Conservation (phyloP, 2,888 invertebrate species). For the Monoplex corrugatus region DNA sequence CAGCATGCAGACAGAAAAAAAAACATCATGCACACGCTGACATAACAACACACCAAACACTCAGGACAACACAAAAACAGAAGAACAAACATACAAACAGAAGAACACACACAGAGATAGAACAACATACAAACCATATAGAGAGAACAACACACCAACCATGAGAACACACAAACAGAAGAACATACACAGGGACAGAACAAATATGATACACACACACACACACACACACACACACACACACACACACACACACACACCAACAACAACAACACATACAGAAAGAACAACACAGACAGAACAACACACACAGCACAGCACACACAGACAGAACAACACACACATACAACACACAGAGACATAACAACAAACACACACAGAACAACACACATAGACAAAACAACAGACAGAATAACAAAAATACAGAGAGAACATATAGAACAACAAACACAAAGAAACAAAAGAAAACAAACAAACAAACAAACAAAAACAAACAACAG, state of each 20-base stretch:
- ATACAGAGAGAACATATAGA: neutral
- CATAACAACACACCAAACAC: too few species aligned
- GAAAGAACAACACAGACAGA: neutral
- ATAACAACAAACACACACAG: neutral
- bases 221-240: neutral
- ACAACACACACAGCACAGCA: neutral
- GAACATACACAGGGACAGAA: neutral
- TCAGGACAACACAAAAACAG: neutral
- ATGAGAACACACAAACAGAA: neutral
- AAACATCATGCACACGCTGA: too few species aligned
- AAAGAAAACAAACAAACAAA: neutral
- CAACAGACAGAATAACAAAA: neutral
- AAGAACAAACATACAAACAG: neutral
- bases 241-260: neutral
- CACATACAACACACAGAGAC: neutral
- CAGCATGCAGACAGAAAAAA: too few species aligned
- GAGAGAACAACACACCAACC: neutral
- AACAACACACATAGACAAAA: neutral
- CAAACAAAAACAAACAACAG: slow-evolving; percentile 41
- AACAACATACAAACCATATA: neutral
- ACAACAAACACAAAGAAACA: neutral
- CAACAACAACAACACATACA: neutral
- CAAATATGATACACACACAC: neutral
- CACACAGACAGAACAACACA: neutral
- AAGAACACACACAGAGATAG: neutral